Evolutionary conservation across 2,888 invertebrate species (phyloP).

Genomic region (Dynastes maya): DNA sequence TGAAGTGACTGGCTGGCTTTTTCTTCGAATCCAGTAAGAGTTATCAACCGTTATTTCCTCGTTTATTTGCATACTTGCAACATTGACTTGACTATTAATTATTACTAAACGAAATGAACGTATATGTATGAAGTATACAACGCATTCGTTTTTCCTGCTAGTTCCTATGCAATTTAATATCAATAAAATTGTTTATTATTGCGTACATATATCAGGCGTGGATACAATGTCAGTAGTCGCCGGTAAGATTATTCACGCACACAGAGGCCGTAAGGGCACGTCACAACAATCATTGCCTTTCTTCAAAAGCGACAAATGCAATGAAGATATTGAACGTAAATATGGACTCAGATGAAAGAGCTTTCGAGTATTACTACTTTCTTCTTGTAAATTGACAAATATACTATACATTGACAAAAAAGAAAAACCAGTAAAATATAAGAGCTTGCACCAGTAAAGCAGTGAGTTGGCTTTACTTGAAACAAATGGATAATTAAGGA

Average conservation of each 20-base stretch:
- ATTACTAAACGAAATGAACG: constrained; percentile 27
- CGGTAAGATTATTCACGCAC: constrained; percentile 7
- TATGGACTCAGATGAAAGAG: too few relatives aligned
- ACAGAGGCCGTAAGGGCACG: constrained; percentile 9
- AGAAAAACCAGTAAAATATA: too few relatives aligned
- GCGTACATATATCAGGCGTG: background rate
- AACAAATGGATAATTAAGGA: too few relatives aligned
- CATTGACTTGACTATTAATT: constrained; percentile 39
- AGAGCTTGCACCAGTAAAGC: too few relatives aligned
- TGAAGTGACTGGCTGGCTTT: background rate
- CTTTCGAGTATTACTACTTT: too few relatives aligned
- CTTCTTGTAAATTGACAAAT: too few relatives aligned
- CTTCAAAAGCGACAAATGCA: background rate
- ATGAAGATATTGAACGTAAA: too few relatives aligned
- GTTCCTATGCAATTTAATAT: constrained; percentile 31
- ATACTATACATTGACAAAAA: too few relatives aligned
- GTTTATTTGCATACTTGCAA: constrained; percentile 25
- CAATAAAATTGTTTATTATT: constrained; percentile 35
- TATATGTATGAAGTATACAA: constrained; percentile 8
- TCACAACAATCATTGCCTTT: background rate
- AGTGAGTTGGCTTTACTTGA: too few relatives aligned
- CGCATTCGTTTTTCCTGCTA: constrained; percentile 17
- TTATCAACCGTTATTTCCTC: constrained; percentile 30
- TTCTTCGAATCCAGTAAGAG: background rate
- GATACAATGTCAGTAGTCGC: constrained; percentile 13